Percentiles rank a stretch among this genome's conserved stretches.
phyloP scores from a whole-genome alignment of 2,888 invertebrate genomes.

The Platycnemis pennipes region DNA sequence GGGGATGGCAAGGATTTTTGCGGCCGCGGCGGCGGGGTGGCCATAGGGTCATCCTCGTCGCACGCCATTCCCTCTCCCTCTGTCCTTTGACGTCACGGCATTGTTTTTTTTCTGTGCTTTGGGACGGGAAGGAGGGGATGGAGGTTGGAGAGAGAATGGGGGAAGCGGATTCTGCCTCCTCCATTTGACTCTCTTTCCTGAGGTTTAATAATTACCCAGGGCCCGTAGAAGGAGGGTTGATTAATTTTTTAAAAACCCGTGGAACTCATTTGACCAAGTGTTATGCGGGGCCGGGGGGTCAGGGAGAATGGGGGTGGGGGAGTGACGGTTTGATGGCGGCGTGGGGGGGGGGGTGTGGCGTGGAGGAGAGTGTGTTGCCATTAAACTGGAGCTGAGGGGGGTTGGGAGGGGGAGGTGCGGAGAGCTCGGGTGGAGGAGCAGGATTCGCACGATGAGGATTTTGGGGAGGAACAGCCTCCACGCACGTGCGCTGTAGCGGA shows the following conservation, averaged over 20 bases:
- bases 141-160: neutral
- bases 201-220: conserved; percentile 47
- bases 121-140: no score
- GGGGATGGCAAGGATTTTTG: neutral
- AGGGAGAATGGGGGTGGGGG: neutral
- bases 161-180: neutral
- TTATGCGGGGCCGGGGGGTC: neutral
- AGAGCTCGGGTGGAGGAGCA: neutral
- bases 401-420: neutral
- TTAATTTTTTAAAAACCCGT: conserved; percentile 10
- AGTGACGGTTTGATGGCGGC: neutral
- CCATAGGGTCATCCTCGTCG: neutral
- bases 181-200: conserved; percentile 25
- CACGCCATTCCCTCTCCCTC: neutral
- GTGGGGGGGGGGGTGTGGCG: neutral
- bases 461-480: neutral
- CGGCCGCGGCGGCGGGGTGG: neutral
- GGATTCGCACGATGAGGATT: no score
- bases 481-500: neutral
- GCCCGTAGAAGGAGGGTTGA: neutral
- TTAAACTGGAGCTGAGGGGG: neutral
- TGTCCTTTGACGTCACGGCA: neutral
- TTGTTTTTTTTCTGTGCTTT: neutral
- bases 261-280: conserved; percentile 40
- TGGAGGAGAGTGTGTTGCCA: no score